These are phyloP conservation scores for Parochlus steinenii DNA, from an alignment of 2,888 invertebrate species.

Conservation along the genomic window DNA sequence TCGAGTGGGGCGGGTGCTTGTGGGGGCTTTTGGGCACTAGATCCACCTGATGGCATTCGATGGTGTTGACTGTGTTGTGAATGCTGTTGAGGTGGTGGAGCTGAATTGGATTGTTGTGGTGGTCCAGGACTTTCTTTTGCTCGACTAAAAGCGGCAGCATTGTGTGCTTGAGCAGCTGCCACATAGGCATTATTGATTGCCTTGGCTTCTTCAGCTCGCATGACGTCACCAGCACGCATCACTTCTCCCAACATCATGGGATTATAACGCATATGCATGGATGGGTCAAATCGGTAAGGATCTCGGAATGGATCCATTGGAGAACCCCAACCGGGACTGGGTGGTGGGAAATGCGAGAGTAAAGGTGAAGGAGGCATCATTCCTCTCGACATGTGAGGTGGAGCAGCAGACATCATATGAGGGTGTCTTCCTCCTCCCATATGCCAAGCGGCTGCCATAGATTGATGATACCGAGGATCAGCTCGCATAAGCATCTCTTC, in stretches of 20 bases:
- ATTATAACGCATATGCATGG: slow-evolving; percentile 53
- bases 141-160: no score
- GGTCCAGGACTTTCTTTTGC: slow-evolving; percentile 28
- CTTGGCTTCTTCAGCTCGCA: slow-evolving; percentile 58
- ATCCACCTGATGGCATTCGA: slow-evolving; percentile 22
- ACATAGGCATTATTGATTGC: no score
- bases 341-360: slow-evolving; percentile 38
- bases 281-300: slow-evolving; percentile 44
- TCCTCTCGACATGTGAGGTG: slow-evolving; percentile 34
- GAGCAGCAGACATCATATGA: slow-evolving; percentile 32
- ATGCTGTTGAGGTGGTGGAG: slow-evolving; percentile 17
- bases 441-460: slow-evolving; percentile 26
- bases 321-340: slow-evolving; percentile 34
- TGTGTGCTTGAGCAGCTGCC: slow-evolving; percentile 36
- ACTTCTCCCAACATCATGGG: slow-evolving; percentile 63
- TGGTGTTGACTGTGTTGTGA: slow-evolving; percentile 21
- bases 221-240: slow-evolving; percentile 59
- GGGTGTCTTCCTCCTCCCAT: slow-evolving; percentile 32
- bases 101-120: slow-evolving; percentile 24
- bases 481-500: slow-evolving; percentile 35
- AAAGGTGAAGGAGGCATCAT: slow-evolving; percentile 34
- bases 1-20: slow-evolving; percentile 12
- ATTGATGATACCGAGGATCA: slow-evolving; percentile 39
- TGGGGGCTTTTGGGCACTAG: slow-evolving; percentile 14
- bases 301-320: slow-evolving; percentile 45